Evolutionary conservation across 2,797 vertebrate species (phyloP).

Genomic region (Onychomys leucogaster): DNA sequence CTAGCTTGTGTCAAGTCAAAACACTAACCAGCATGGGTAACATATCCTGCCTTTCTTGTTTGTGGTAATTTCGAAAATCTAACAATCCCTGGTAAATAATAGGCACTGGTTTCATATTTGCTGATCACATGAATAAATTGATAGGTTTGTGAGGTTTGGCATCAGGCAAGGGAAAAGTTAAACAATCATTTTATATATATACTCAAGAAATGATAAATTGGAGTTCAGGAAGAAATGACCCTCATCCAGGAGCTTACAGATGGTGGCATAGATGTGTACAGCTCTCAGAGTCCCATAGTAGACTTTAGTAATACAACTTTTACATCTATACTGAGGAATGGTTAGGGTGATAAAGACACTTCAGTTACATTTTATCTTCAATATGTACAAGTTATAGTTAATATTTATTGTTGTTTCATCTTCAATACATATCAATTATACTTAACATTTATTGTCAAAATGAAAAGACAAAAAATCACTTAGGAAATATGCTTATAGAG

Average conservation of each 20-base stretch:
- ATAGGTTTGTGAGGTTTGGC: neutral
- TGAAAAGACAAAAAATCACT: neutral
- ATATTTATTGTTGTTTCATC: neutral
- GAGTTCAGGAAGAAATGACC: neutral
- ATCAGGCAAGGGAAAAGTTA: neutral
- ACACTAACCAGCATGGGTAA: neutral
- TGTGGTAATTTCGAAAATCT: neutral
- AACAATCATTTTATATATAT: neutral
- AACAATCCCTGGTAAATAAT: neutral
- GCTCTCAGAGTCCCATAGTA: neutral
- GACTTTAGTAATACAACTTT: neutral
- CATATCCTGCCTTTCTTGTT: neutral
- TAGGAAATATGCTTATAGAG: neutral
- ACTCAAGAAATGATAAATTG: neutral
- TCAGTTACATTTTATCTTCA: neutral
- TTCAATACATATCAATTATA: neutral
- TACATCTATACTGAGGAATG: neutral
- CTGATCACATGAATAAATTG: neutral
- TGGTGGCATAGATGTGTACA: neutral
- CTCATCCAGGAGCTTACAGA: neutral
- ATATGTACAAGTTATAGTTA: neutral
- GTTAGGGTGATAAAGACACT: neutral
- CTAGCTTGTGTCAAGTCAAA: neutral
- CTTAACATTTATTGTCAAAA: neutral
- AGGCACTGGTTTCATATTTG: neutral